Evolutionary conservation across 2,113 vertebrate species (phyloP).

Genomic region (Pleuronectes platessa): DNA sequence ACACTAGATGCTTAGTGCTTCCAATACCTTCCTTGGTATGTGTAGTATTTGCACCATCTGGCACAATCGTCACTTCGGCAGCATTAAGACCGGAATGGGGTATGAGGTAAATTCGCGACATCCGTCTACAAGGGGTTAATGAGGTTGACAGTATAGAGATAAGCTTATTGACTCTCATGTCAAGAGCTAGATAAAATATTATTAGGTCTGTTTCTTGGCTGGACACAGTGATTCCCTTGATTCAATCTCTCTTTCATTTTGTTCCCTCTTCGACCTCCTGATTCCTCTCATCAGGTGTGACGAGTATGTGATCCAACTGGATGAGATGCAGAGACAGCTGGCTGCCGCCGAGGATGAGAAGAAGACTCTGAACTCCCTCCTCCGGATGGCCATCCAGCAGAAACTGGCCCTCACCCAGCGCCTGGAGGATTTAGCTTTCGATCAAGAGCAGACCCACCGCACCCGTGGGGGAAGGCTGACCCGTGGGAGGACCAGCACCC

Average conservation of each 20-base stretch:
- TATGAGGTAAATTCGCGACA: too few species aligned
- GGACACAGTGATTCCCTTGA: too few species aligned
- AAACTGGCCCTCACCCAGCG: constrained; percentile 98
- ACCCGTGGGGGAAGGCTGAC: constrained; percentile 85
- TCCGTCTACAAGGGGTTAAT: too few species aligned
- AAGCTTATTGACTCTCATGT: not conserved
- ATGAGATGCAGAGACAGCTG: constrained; percentile 98
- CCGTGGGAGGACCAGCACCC: constrained; percentile 88
- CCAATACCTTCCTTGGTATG: too few species aligned
- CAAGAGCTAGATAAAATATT: not conserved
- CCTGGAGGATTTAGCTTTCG: constrained; percentile 97
- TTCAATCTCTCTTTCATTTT: not conserved
- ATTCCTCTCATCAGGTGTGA: constrained; percentile 85
- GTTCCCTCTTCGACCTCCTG: not conserved
- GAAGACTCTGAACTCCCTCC: constrained; percentile 97
- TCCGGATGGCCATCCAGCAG: constrained; percentile 98
- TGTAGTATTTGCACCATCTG: too few species aligned
- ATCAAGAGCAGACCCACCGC: constrained; percentile 93
- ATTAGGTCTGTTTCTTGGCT: not conserved
- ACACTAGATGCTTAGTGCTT: too few species aligned
- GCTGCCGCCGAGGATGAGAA: constrained; percentile 98
- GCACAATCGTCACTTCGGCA: too few species aligned
- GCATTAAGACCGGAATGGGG: too few species aligned
- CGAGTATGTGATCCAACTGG: constrained; percentile 94
- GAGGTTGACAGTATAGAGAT: not conserved